Evolutionary conservation across 2,113 vertebrate genomes (phyloP).

Genomic region (Phyllostomus discolor): DNA sequence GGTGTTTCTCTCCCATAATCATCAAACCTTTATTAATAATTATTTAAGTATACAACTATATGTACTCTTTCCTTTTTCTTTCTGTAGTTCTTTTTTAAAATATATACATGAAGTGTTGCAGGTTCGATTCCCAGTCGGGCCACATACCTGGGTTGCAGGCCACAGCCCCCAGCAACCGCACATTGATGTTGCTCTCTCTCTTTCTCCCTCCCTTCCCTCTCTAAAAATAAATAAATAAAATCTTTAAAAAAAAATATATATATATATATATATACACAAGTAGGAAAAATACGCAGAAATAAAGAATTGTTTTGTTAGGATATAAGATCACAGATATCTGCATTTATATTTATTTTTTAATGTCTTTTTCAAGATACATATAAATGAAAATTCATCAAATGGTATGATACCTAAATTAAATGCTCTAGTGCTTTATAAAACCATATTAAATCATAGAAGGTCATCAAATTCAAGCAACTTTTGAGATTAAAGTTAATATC

Average conservation of each 20-base stretch:
- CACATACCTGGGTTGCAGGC: no score
- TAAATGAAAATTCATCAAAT: neutral
- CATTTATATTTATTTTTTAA: neutral
- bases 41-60: neutral
- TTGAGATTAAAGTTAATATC: conserved; percentile 14
- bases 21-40: neutral
- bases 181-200: no score
- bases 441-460: neutral
- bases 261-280: neutral
- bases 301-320: neutral
- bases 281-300: conserved; percentile 5
- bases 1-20: neutral
- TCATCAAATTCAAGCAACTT: neutral
- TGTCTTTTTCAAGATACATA: neutral
- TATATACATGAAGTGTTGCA: neutral
- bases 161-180: no score
- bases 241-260: no score
- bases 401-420: neutral
- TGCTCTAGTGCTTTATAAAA: neutral
- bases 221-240: no score
- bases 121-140: no score
- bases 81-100: neutral
- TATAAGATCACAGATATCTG: neutral
- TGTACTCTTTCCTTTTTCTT: neutral
- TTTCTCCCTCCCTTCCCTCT: no score